phyloP scores from a whole-genome alignment of 1,140 invertebrate species.

The Drosophila sulfurigaster region DNA sequence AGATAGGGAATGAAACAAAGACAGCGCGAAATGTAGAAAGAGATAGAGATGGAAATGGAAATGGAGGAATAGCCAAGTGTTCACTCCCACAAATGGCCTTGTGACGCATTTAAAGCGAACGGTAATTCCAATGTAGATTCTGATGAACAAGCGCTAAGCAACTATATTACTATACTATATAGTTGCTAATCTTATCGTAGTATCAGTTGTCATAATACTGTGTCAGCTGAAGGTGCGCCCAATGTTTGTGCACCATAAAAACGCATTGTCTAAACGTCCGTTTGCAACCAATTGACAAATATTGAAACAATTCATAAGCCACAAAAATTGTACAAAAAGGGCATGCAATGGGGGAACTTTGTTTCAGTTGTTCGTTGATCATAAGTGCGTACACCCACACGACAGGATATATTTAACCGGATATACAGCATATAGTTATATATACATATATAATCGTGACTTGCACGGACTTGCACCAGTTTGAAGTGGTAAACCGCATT shows the following conservation, averaged over 20 bases:
- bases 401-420: constrained; percentile 44
- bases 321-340: constrained; percentile 66
- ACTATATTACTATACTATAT: constrained; percentile 9
- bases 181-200: constrained; percentile 71
- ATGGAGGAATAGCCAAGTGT: not conserved
- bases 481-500: constrained; percentile 18
- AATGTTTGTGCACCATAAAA: constrained; percentile 48
- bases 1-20: too few relatives aligned
- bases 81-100: constrained; percentile 43
- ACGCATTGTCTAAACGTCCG: constrained; percentile 58
- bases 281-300: constrained; percentile 78
- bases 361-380: constrained; percentile 58
- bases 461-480: constrained; percentile 62
- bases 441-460: constrained; percentile 26
- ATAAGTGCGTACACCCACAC: constrained; percentile 27
- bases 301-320: constrained; percentile 80
- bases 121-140: constrained; percentile 63
- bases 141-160: constrained; percentile 16
- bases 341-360: constrained; percentile 68
- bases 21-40: too few relatives aligned
- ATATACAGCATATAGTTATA: constrained; percentile 1
- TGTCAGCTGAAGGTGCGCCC: constrained; percentile 55
- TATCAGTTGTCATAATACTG: constrained; percentile 26
- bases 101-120: constrained; percentile 48
- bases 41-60: too few relatives aligned